Evolutionary conservation across 2,888 invertebrate genomes (phyloP).

Genomic region (Drosophila nr. fundita): DNA sequence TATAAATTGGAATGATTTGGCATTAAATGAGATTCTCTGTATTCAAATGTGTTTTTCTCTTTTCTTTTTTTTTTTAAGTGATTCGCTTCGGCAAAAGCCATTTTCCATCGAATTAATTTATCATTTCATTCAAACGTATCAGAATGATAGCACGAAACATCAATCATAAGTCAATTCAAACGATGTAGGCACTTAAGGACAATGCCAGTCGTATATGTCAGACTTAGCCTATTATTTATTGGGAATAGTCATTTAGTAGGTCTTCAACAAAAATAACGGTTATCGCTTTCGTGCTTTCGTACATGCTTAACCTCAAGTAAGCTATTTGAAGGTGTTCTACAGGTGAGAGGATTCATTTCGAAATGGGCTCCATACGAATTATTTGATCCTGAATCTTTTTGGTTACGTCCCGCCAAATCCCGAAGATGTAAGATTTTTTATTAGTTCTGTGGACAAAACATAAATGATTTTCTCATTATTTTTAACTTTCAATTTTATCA

Average conservation of each 20-base stretch:
- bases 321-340: background rate
- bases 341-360: background rate
- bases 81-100: too few relatives aligned
- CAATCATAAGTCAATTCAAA: background rate
- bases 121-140: background rate
- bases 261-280: conserved; percentile 2
- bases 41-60: too few relatives aligned
- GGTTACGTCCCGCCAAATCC: too few relatives aligned
- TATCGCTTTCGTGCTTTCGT: background rate
- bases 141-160: background rate
- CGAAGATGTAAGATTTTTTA: background rate
- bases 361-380: too few relatives aligned
- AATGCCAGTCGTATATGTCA: background rate
- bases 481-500: too few relatives aligned
- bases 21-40: too few relatives aligned
- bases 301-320: conserved; percentile 18
- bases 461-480: background rate
- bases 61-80: too few relatives aligned
- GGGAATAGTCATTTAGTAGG: background rate
- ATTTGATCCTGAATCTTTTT: too few relatives aligned
- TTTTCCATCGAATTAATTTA: background rate
- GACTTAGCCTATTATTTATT: background rate
- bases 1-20: too few relatives aligned
- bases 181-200: background rate
- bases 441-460: background rate